These are phyloP conservation scores for Platycnemis pennipes DNA, from an alignment of 2,888 invertebrate species.

Conservation along the genomic window DNA sequence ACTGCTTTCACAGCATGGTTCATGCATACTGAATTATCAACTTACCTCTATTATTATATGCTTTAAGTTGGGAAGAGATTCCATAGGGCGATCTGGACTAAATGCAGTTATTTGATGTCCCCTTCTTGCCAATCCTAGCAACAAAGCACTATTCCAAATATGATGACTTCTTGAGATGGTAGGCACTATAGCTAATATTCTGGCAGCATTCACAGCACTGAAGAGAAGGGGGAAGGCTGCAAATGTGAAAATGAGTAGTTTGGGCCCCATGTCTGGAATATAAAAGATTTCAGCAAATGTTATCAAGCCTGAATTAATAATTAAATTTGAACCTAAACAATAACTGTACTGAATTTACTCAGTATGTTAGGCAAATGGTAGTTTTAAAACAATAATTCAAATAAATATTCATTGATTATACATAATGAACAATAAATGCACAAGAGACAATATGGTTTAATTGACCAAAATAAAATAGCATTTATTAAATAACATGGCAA, in stretches of 20 bases:
- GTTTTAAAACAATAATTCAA: too few relatives aligned
- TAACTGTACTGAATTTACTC: too few relatives aligned
- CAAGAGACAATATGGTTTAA: too few relatives aligned
- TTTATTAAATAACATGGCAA: too few relatives aligned
- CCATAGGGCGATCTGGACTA: slow-evolving; percentile 70
- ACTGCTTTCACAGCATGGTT: too few relatives aligned
- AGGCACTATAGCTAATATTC: slow-evolving; percentile 59
- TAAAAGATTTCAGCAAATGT: too few relatives aligned
- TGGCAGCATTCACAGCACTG: slow-evolving; percentile 27
- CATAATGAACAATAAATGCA: too few relatives aligned
- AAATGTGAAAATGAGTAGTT: neutral
- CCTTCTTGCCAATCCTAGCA: slow-evolving; percentile 43
- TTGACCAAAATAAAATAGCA: too few relatives aligned
- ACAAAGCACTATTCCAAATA: slow-evolving; percentile 37
- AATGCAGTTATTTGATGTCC: slow-evolving; percentile 70
- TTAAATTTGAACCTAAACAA: too few relatives aligned
- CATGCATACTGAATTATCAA: slow-evolving; percentile 56
- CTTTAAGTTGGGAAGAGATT: slow-evolving; percentile 68
- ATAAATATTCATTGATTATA: too few relatives aligned
- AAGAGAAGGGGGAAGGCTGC: neutral
- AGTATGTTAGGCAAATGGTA: too few relatives aligned
- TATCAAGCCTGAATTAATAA: too few relatives aligned
- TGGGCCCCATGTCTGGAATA: slow-evolving; percentile 3
- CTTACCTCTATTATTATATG: slow-evolving; percentile 70
- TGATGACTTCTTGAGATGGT: slow-evolving; percentile 52